Conservation (phyloP, 2,113 vertebrate genomes). For the Leptobrachium ailaonicum region DNA sequence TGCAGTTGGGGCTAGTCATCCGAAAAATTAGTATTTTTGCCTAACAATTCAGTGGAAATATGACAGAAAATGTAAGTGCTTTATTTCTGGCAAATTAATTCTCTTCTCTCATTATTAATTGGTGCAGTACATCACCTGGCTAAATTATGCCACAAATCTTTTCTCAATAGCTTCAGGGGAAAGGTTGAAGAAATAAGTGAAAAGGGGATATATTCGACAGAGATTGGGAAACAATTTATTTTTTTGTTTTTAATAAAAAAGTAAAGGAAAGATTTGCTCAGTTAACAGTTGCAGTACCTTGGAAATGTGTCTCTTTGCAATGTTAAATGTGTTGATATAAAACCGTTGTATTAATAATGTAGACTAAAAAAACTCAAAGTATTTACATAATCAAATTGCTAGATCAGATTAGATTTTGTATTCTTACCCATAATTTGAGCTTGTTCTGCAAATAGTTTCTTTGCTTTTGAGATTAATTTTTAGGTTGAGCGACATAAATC, state of each 20-base stretch:
- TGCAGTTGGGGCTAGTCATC: conserved; percentile 34
- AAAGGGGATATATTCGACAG: neutral
- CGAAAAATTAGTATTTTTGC: conserved; percentile 36
- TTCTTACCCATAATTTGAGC: neutral
- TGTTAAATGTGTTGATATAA: neutral
- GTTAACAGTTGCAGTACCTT: neutral
- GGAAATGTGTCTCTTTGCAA: conserved; percentile 3
- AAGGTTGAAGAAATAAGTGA: neutral
- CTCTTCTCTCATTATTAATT: conserved; percentile 37
- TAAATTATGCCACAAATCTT: conserved; percentile 30
- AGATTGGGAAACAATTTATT: neutral
- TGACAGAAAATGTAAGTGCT: conserved; percentile 30
- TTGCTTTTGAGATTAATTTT: neutral
- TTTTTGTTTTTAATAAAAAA: neutral
- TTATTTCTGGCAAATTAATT: conserved; percentile 43
- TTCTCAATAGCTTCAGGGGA: conserved; percentile 33
- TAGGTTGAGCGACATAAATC: conserved; percentile 4
- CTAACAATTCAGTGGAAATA: conserved; percentile 32
- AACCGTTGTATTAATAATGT: neutral
- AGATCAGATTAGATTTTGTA: conserved; percentile 4
- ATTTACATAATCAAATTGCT: neutral
- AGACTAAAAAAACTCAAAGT: neutral
- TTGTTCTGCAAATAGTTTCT: conserved; percentile 6
- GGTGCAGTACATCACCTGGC: conserved; percentile 35
- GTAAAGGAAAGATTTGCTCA: conserved; percentile 1